Evolutionary conservation across 2,888 invertebrate species (phyloP), one percentile per base, ranked within the genome.

Genomic region (Adelognathus sp.): DNA sequence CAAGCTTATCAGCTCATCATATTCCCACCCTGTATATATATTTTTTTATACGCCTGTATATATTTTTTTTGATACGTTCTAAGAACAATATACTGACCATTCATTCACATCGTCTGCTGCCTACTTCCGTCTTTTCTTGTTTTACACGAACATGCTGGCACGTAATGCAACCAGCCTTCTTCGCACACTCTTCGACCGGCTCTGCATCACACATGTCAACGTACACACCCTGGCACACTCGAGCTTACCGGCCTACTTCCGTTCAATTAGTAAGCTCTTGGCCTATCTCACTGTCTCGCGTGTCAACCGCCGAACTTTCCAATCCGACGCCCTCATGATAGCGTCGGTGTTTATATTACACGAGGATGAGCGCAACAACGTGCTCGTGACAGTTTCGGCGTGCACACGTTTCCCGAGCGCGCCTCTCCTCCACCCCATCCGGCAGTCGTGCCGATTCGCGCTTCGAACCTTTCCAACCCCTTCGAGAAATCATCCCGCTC

Each of bases 351-450:
- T 56, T 60, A 63, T 61, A 21, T 46, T 46, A 2, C 46, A 24
- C 56, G 24, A 27, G 14, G 54, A 29, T 3, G 11, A 61, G 58
- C 50, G 72, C 63, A 76, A 66, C 82, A 86, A 84, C 80, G 82
- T 83, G 84, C 66, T 54, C 39, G 80, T 81, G 58, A 52, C 14
- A 73, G 66, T 72, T 64, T 71, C 71, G 66, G 54, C 54, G 79
- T 80, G 77, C 80, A 76, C 81, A 83, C 81, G 82, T 79, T 79
- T 70, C 41, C 64, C 41, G 52, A 69, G 50, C 72, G 36, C 69
- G 44, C 50, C 50, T 66, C 54, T 33, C 16, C 64, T 61, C 60
- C 27, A 18, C 64, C 50, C 31, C 44, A 27, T 46, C n/a, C 21
- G 16, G 21, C 56, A 16, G 36, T 52, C 41, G 27, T 27, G 27